Conservation (phyloP, 2,888 invertebrate species). For the Autographa gamma region DNA sequence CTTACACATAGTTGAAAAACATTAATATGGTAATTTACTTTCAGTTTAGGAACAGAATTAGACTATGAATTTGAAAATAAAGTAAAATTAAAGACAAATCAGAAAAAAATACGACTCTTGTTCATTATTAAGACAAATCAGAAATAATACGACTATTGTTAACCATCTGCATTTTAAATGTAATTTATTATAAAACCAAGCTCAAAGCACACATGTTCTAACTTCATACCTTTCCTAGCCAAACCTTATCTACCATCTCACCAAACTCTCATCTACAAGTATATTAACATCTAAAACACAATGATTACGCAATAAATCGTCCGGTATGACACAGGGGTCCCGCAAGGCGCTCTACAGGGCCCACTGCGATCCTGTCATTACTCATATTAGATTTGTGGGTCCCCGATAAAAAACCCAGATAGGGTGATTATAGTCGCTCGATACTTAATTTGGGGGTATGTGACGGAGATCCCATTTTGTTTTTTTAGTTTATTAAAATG, state of each 20-base stretch:
- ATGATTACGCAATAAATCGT: constrained; percentile 66
- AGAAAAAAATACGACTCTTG: too few species aligned
- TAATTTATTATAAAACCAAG: too few species aligned
- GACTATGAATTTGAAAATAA: too few species aligned
- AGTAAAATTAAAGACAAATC: too few species aligned
- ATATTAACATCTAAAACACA: constrained; percentile 48
- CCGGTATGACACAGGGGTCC: constrained; percentile 67
- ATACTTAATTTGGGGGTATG: constrained; percentile 78
- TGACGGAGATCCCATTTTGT: constrained; percentile 68
- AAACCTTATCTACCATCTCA: not conserved
- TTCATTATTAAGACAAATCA: too few species aligned
- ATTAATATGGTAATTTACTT: too few species aligned
- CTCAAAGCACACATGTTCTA: too few species aligned
- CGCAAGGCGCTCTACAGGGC: constrained; percentile 73
- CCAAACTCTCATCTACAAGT: constrained; percentile 25
- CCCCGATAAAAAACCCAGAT: constrained; percentile 77
- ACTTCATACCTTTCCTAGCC: not conserved
- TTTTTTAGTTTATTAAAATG: constrained; percentile 67
- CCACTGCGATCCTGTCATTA: constrained; percentile 80
- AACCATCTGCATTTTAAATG: too few species aligned
- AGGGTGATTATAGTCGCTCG: constrained; percentile 78
- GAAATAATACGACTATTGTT: too few species aligned
- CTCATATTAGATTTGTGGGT: constrained; percentile 83
- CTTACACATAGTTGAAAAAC: too few species aligned
- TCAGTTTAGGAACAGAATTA: too few species aligned